Evolutionary conservation across 2,888 invertebrate genomes (phyloP), one percentile per base, ranked within the genome.

Genomic region (Urechis unicinctus): DNA sequence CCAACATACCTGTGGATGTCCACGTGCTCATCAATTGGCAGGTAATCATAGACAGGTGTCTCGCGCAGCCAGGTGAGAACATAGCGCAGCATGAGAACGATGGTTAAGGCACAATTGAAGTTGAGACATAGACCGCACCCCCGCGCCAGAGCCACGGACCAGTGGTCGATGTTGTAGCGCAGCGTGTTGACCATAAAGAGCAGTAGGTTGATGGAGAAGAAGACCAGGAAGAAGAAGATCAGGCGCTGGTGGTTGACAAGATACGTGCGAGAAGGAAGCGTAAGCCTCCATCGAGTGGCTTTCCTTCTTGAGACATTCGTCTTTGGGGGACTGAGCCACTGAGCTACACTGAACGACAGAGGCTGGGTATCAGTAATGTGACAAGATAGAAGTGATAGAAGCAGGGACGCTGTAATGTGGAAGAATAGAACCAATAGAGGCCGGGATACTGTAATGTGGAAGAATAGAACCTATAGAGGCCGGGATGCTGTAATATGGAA

Each of bases 1-100:
- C 93, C 95, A 0, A 89, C 88, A 60, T 93, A 79, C 78, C 94
- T 94, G 80, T 96, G 95, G 63, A 94, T 84, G 78, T 92, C 89
- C 62, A 95, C 89, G 75, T 92, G 90, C 67, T 94, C 88, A 78
- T 95, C 95, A 47, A 96, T 81, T 0, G 95, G 95, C 50, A 96
- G 80, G 60, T 6, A 6, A 25, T 87, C 80, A 81, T 59, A 81
- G 53, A 88, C 83, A 1, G 91, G 89, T 46, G 88, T 84, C 0
- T 88, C 87, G 42, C 94, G 82, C 41, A 94, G 81, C 73, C 86
- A 88, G 0, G 94, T 95, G 60, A 94, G 85, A 60, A 87, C 87
- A 66, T 89, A 88, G 21, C 95, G 83, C 61, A 95, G 80, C 89
- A 95, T 92, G 55, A 93, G 81, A 0, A 93, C 87, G 58, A 95